A percentile compares a stretch with the other conserved stretches of the same genome.
Evolutionary conservation across 2,113 vertebrate genomes (phyloP).

Genomic region (Gracilinanus agilis): DNA sequence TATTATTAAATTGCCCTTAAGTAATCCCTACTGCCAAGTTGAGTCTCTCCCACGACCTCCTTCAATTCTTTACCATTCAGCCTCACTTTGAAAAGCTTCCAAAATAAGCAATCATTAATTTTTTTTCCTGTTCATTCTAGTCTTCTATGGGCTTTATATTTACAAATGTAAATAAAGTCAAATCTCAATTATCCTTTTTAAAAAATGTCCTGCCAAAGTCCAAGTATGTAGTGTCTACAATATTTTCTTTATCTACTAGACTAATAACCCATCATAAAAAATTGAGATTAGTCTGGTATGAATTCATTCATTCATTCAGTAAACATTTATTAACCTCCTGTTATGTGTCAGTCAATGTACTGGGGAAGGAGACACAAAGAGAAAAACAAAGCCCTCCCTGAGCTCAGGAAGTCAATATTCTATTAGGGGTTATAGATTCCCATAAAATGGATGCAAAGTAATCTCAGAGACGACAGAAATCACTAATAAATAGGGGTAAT

Average conservation of each 20-base stretch:
- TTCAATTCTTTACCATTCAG: background rate
- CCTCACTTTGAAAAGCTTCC: background rate
- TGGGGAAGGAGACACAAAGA: background rate
- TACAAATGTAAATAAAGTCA: background rate
- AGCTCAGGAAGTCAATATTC: background rate
- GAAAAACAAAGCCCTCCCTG: background rate
- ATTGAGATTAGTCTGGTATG: background rate
- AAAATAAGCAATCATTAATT: background rate
- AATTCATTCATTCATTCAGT: background rate
- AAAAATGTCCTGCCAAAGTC: background rate
- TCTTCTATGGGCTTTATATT: background rate
- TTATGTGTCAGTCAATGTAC: background rate
- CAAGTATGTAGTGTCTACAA: background rate
- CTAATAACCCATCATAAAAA: background rate
- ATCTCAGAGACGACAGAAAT: background rate
- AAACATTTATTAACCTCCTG: background rate
- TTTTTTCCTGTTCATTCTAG: background rate
- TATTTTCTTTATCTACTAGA: background rate
- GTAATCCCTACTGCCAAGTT: background rate
- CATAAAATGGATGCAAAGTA: background rate
- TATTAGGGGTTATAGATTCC: background rate
- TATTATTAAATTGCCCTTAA: background rate
- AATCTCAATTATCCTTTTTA: background rate
- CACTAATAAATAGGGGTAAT: background rate
- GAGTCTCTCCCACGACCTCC: background rate